These are phyloP conservation scores for Alectoris magna DNA, from an alignment of 2,797 vertebrate species.

Conservation along the genomic window DNA sequence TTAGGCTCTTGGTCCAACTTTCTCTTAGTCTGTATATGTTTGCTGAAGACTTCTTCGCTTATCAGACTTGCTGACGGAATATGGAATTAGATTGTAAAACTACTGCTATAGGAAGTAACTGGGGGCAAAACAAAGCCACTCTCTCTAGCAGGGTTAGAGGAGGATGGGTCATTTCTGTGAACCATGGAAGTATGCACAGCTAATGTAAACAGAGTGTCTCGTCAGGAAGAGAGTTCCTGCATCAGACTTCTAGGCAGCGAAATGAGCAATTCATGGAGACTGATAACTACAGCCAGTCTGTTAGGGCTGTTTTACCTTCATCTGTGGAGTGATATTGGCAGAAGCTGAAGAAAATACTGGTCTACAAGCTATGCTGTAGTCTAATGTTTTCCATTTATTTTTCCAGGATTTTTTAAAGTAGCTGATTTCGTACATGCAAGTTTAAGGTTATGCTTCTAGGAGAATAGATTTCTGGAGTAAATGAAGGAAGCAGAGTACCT, in stretches of 20 bases:
- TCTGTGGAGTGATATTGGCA: background rate
- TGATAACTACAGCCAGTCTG: background rate
- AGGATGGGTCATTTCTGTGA: background rate
- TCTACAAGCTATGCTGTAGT: background rate
- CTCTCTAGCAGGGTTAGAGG: background rate
- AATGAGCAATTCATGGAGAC: background rate
- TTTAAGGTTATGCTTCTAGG: background rate
- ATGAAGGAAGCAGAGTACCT: background rate
- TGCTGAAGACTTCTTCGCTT: slow-evolving; percentile 3
- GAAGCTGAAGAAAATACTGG: background rate
- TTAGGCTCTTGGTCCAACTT: background rate
- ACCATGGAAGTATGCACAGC: background rate
- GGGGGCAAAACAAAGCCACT: slow-evolving; percentile 6
- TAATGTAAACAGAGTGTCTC: background rate
- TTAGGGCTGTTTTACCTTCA: background rate
- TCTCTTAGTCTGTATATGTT: slow-evolving; percentile 11
- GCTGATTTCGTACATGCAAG: background rate
- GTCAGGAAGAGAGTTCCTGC: background rate
- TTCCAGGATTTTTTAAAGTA: background rate
- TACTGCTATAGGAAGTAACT: background rate
- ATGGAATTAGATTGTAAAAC: slow-evolving; percentile 6
- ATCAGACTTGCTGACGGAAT: background rate
- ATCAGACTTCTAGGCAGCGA: background rate
- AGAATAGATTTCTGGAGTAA: background rate
- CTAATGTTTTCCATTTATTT: background rate